Conservation (phyloP, 2,113 vertebrate species). For the Zosterops pallidus region DNA sequence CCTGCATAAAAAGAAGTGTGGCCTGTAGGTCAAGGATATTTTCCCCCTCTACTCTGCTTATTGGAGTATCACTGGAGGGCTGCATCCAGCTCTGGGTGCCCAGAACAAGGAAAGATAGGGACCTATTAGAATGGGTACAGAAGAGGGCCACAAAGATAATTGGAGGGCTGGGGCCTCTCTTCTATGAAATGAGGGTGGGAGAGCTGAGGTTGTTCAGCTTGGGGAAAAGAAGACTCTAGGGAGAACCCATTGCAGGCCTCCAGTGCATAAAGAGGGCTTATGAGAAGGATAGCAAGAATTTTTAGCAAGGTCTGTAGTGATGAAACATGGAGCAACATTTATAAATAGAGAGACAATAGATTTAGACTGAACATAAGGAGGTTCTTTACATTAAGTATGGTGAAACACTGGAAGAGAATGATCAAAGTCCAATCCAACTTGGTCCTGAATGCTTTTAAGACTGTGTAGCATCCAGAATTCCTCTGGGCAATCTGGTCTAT, state of each 20-base stretch:
- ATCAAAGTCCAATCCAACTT: background rate
- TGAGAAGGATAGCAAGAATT: background rate
- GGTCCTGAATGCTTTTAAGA: background rate
- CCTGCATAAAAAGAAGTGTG: background rate
- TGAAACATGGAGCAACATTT: accelerated
- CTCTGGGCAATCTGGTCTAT: background rate
- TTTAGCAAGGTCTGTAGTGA: background rate
- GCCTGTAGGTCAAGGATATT: background rate
- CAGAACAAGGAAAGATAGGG: background rate
- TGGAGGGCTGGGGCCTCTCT: background rate
- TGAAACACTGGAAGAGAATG: background rate
- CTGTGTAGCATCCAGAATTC: background rate
- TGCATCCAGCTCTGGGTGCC: background rate
- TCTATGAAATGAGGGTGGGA: background rate
- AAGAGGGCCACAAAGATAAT: background rate
- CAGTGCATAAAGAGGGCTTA: background rate
- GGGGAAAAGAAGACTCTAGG: background rate
- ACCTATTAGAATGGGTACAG: background rate
- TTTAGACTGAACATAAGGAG: background rate
- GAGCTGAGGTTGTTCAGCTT: background rate
- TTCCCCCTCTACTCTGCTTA: background rate
- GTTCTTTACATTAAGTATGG: background rate
- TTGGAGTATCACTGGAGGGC: no score
- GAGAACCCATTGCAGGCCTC: background rate
- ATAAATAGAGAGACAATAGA: background rate